These are phyloP conservation scores for Drosophila vallismaia DNA, from an alignment of 2,888 invertebrate genomes.

Conservation along the genomic window DNA sequence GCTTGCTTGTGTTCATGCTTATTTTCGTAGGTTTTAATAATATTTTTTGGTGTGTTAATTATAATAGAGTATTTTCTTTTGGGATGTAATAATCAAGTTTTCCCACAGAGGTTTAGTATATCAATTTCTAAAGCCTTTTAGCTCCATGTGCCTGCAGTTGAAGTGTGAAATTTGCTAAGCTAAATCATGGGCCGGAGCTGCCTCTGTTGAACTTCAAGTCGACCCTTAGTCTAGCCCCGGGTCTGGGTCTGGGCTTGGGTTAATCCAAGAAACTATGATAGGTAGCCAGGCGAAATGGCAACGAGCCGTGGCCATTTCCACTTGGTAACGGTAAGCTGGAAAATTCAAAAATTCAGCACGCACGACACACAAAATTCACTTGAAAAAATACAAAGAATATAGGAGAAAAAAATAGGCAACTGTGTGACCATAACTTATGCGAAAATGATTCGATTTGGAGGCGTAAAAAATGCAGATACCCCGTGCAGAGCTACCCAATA, in stretches of 20 bases:
- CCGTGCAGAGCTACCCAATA: conserved; percentile 67
- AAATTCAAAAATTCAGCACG: conserved; percentile 66
- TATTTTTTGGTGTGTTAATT: too few species aligned
- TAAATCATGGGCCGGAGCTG: conserved; percentile 31
- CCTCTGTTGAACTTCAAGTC: conserved; percentile 21
- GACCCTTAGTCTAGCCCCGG: conserved; percentile 8
- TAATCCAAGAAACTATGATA: conserved; percentile 43
- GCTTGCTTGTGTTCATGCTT: too few species aligned
- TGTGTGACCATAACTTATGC: conserved; percentile 81
- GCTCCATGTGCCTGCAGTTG: conserved; percentile 7
- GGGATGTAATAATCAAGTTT: background rate
- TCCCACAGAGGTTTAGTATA: conserved; percentile 10
- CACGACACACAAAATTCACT: conserved; percentile 57
- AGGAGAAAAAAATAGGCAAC: conserved; percentile 41
- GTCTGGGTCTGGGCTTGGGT: conserved; percentile 25
- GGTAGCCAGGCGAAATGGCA: conserved; percentile 61
- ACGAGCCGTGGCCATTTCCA: conserved; percentile 68
- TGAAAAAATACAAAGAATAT: background rate
- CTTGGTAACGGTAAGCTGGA: conserved; percentile 71
- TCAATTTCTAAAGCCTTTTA: conserved; percentile 16
- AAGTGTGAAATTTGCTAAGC: conserved; percentile 72
- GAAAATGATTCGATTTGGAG: conserved; percentile 80
- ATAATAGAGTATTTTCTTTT: too few species aligned
- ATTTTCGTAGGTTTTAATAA: too few species aligned
- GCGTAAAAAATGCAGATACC: conserved; percentile 68